Conservation (phyloP, 2,888 invertebrate genomes). For the Eulithis testata region DNA sequence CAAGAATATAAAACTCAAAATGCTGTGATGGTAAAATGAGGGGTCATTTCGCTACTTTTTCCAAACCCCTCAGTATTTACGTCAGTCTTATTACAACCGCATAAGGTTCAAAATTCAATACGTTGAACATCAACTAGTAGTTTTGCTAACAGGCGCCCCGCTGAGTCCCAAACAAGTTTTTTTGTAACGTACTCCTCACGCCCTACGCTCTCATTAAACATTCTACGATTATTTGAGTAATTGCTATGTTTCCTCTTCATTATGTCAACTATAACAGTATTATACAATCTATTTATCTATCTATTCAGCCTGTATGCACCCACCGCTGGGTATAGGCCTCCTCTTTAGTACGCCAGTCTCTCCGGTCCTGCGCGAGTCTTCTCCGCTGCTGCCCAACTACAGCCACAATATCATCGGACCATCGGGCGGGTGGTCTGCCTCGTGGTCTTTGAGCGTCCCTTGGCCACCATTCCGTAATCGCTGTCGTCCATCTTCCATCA, state of each 20-base stretch:
- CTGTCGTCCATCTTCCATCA: too few relatives aligned
- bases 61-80: background rate
- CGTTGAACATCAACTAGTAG: constrained; percentile 2
- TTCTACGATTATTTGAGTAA: constrained; percentile 20
- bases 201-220: constrained; percentile 36
- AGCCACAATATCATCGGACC: too few relatives aligned
- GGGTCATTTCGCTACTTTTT: constrained; percentile 13
- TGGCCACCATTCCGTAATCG: too few relatives aligned
- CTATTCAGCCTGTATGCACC: too few relatives aligned
- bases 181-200: constrained; percentile 35
- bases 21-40: background rate
- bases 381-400: too few relatives aligned
- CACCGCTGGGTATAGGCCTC: too few relatives aligned
- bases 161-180: constrained; percentile 30
- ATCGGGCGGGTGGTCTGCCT: too few relatives aligned
- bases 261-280: background rate
- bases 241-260: constrained; percentile 1
- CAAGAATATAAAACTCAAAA: constrained; percentile 1
- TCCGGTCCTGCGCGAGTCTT: too few relatives aligned
- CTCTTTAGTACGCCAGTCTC: too few relatives aligned
- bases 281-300: too few relatives aligned
- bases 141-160: constrained; percentile 35
- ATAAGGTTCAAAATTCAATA: constrained; percentile 12
- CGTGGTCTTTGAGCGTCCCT: too few relatives aligned
- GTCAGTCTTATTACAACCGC: constrained; percentile 11